phyloP scores from a whole-genome alignment of 1,140 invertebrate species.

The Goniozus legneri region DNA sequence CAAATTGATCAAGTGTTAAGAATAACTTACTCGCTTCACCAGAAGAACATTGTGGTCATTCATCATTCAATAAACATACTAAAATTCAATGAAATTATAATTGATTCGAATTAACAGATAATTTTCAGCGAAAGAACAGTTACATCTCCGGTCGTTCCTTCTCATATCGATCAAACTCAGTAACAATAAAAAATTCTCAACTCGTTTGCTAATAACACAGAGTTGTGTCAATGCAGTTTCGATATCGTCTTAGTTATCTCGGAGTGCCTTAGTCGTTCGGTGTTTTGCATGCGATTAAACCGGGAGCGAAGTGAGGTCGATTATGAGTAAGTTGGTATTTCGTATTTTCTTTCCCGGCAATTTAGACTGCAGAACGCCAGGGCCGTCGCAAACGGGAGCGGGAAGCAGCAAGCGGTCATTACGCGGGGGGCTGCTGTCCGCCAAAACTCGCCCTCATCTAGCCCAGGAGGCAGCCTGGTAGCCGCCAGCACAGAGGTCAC shows the following conservation, averaged over 20 bases:
- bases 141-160: slow-evolving; percentile 20
- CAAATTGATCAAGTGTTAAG: no score
- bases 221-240: no score
- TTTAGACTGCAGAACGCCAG: slow-evolving; percentile 53
- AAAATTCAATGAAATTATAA: no score
- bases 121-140: slow-evolving; percentile 3
- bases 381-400: slow-evolving; percentile 54
- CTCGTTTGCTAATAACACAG: no score
- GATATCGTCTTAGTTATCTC: slow-evolving; percentile 18
- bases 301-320: background rate
- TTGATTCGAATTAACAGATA: no score
- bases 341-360: slow-evolving; percentile 1
- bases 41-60: no score
- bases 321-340: background rate
- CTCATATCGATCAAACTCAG: no score
- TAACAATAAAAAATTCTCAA: no score
- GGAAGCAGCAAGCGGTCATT: slow-evolving; percentile 48
- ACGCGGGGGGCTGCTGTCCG: slow-evolving; percentile 51
- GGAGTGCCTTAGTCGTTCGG: slow-evolving; percentile 24
- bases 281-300: slow-evolving; percentile 23
- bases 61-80: no score
- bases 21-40: no score
- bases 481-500: slow-evolving; percentile 44
- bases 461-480: slow-evolving; percentile 52
- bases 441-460: slow-evolving; percentile 56